Percentiles rank a stretch among this genome's conserved stretches.
phyloP scores from a whole-genome alignment of 2,113 vertebrate genomes.

The Pluvialis apricaria region DNA sequence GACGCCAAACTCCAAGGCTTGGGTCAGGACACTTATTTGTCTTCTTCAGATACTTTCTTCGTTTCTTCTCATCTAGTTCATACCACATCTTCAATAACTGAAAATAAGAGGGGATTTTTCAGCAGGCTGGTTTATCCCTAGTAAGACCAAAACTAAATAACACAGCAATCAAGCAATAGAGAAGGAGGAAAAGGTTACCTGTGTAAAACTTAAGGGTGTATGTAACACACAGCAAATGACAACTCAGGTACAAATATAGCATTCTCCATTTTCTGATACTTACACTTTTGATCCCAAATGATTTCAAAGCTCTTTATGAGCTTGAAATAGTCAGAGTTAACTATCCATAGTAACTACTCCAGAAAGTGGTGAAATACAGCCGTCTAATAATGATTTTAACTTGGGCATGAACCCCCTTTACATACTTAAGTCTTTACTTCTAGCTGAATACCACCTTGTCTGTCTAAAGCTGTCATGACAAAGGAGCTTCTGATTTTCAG shows the following conservation, averaged over 20 bases:
- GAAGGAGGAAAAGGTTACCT: neutral
- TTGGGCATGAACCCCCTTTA: neutral
- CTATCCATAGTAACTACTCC: neutral
- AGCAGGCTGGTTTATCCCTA: neutral
- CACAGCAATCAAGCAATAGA: neutral
- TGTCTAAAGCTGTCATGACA: neutral
- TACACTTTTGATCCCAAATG: neutral
- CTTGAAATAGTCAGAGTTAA: neutral
- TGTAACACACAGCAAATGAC: neutral
- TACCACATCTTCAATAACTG: conserved; percentile 86
- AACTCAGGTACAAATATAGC: fast-evolving
- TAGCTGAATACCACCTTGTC: neutral
- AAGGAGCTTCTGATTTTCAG: neutral
- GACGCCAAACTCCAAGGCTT: conserved; percentile 79
- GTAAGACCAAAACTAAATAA: neutral
- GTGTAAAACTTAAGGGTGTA: neutral
- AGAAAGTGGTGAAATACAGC: neutral
- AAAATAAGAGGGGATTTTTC: neutral
- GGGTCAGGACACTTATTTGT: conserved; percentile 85
- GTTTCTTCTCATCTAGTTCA: conserved; percentile 75
- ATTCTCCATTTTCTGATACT: neutral
- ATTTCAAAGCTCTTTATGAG: neutral
- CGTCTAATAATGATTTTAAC: neutral
- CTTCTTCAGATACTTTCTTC: conserved; percentile 81
- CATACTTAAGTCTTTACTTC: neutral